Evolutionary conservation across 2,888 invertebrate genomes (phyloP).

Genomic region (Eupithecia subfuscata): DNA sequence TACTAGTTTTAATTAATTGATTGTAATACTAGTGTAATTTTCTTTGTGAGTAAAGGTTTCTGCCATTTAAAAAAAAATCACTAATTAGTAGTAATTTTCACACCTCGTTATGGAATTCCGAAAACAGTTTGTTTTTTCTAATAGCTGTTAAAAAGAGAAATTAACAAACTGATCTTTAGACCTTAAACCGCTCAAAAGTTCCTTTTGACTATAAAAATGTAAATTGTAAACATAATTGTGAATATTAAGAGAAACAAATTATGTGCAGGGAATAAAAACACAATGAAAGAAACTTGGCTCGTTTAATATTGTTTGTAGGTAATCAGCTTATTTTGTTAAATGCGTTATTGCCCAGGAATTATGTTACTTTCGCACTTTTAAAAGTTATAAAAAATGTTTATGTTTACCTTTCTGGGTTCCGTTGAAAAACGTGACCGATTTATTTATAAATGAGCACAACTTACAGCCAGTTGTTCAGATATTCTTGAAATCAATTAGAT

Average conservation of each 20-base stretch:
- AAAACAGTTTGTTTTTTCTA: no score
- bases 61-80: no score
- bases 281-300: constrained; percentile 55
- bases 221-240: neutral
- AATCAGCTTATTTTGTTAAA: constrained; percentile 65
- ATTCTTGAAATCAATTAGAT: no score
- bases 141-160: neutral
- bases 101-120: no score
- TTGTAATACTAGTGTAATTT: no score
- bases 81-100: no score
- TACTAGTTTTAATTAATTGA: no score
- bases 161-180: neutral
- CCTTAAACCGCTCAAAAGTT: neutral
- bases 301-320: constrained; percentile 49
- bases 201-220: constrained; percentile 3
- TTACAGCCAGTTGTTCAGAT: no score
- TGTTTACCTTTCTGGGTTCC: constrained; percentile 30
- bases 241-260: constrained; percentile 9
- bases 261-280: constrained; percentile 52
- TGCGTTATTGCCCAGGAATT: constrained; percentile 59
- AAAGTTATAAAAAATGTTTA: constrained; percentile 48
- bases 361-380: constrained; percentile 50
- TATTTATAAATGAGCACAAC: neutral
- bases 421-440: neutral
- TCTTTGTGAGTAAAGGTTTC: no score